phyloP scores from a whole-genome alignment of 2,113 vertebrate genomes.

The Catharus minimus region DNA sequence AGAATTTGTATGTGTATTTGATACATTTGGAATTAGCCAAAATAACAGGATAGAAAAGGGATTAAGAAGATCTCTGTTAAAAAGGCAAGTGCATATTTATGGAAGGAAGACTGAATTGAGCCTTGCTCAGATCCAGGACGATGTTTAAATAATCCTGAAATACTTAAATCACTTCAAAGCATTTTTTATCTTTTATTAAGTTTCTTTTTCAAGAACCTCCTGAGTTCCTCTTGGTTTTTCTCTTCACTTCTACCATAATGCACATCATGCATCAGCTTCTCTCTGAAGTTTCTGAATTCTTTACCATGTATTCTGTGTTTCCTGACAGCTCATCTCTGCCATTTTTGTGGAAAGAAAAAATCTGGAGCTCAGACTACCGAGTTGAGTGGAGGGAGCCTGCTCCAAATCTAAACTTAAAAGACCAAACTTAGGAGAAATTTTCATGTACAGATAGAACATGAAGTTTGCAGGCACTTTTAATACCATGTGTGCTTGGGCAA shows the following conservation, averaged over 20 bases:
- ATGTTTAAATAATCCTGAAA: slow-evolving; percentile 34
- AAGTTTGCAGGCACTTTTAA: neutral
- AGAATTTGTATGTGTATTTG: neutral
- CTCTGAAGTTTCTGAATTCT: neutral
- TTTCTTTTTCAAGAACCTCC: neutral
- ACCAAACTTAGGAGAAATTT: neutral
- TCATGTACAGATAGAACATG: rapidly evolving
- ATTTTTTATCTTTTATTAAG: slow-evolving; percentile 9
- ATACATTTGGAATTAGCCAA: neutral
- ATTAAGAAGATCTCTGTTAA: neutral
- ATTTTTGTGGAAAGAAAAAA: neutral
- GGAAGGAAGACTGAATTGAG: neutral
- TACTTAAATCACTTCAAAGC: slow-evolving; percentile 41
- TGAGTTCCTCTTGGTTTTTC: neutral
- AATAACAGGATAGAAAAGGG: neutral
- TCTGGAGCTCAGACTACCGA: neutral
- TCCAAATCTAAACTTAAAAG: neutral
- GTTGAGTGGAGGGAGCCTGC: neutral
- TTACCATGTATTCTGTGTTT: neutral
- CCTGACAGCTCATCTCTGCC: neutral
- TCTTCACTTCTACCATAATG: neutral
- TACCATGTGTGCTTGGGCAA: neutral
- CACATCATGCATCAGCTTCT: neutral
- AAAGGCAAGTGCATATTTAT: neutral
- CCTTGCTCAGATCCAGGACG: neutral